Evolutionary conservation across 2,113 vertebrate genomes (phyloP), one percentile per base, ranked within the genome.

Genomic region (Cryptomyrus ogoouensis): DNA sequence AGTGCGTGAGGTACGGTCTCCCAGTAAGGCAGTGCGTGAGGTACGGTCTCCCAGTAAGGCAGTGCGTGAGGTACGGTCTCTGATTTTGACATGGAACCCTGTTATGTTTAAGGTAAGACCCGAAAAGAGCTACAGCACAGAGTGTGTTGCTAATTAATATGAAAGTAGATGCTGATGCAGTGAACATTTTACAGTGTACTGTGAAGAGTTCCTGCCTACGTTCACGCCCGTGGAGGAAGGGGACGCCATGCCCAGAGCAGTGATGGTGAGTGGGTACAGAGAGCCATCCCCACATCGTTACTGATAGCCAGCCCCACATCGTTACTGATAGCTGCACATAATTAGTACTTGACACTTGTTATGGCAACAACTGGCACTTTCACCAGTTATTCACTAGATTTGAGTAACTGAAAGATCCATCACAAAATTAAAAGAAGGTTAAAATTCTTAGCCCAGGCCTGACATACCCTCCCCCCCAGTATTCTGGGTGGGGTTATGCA

Each of bases 171-270:
- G 80, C 21, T 46, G 19, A 42, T 44, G 31, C 9, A 39, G 24
- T 84, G 21, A 77, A 77, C 35, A 77, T 91, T 52, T 77, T 8
- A 9, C 93, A 96, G 95, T 94, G 88, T 95, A 95, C 85, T 90
- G 91, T 0, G 50, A 96, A 89, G 94, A 95, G 92, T 93, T 94
- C 91, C 90, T 95, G 90, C 95, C 95, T 52, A 95, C 93, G 0
- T 95, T 93, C 91, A 91, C 92, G 3, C 90, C 92, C 2, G 89
- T 94, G 77, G 35, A 31, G 80, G 93, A 94, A 91, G 93, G 92
- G 74, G 5, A 74, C 7, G 49, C 3, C 0, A 7, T 93, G 13
- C 0, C 27, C 24, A 95, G 92, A 92, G 77, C 91, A 44, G 70
- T 89, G 31, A 89, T 88, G 95, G 95, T 96, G 91, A 94, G 95